A percentile compares a stretch with the other conserved stretches of the same genome.
Evolutionary conservation across 2,888 invertebrate species (phyloP).

Genomic region (Hirtodrosophila confusa): DNA sequence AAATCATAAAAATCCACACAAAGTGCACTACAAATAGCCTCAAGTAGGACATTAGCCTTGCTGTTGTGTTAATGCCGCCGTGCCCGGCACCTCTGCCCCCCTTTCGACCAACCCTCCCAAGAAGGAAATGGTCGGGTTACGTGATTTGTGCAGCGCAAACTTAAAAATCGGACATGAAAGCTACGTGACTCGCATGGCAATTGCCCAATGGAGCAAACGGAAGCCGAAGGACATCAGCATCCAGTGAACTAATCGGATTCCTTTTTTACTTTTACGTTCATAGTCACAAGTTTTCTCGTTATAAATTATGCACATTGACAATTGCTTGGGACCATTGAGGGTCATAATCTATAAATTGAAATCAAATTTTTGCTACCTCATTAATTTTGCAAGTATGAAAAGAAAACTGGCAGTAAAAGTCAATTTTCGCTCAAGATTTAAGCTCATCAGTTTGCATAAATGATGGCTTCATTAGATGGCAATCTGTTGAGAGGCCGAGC

Average conservation of each 20-base stretch:
- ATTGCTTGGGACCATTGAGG: slow-evolving; percentile 33
- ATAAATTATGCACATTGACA: slow-evolving; percentile 71
- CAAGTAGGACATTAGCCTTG: slow-evolving; percentile 69
- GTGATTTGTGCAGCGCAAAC: slow-evolving; percentile 79
- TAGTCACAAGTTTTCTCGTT: slow-evolving; percentile 19
- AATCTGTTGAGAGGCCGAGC: slow-evolving; percentile 51
- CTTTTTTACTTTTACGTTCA: slow-evolving; percentile 14
- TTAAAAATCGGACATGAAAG: slow-evolving; percentile 81
- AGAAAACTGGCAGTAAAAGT: slow-evolving; percentile 14
- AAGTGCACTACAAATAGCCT: slow-evolving; percentile 76
- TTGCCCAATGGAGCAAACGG: slow-evolving; percentile 11
- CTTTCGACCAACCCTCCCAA: background rate
- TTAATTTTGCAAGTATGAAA: slow-evolving; percentile 50
- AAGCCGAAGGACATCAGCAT: slow-evolving; percentile 39
- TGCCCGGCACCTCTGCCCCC: background rate
- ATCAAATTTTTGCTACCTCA: slow-evolving; percentile 72
- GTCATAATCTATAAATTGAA: slow-evolving; percentile 71
- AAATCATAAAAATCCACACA: slow-evolving; percentile 79
- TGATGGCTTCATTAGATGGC: slow-evolving; percentile 65
- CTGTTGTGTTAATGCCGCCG: slow-evolving; percentile 30
- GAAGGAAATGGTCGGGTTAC: slow-evolving; percentile 50
- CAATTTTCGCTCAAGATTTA: slow-evolving; percentile 22
- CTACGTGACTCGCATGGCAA: slow-evolving; percentile 77
- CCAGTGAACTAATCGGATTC: slow-evolving; percentile 67
- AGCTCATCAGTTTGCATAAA: slow-evolving; percentile 44